phyloP scores from a whole-genome alignment of 2,888 invertebrate species.

The Imbricaverruca yamaguchii region DNA sequence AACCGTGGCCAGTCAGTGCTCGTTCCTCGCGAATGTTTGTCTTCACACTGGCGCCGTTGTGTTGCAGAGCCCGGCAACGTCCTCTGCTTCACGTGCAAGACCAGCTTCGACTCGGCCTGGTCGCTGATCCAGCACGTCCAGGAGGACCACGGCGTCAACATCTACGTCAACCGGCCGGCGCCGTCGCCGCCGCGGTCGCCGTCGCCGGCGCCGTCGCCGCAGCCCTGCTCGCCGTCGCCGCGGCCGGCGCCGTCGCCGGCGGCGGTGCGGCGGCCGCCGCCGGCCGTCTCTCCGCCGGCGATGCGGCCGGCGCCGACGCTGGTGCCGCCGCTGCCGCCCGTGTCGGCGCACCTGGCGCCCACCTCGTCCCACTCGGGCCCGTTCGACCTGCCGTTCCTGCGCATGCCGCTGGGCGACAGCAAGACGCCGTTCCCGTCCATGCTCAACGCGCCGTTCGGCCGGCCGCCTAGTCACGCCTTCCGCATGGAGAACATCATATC shows the following conservation, averaged over 20 bases:
- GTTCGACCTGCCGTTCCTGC: conserved; percentile 42
- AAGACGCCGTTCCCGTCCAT: conserved; percentile 40
- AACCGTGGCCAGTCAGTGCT: too few relatives aligned
- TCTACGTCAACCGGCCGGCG: conserved; percentile 58
- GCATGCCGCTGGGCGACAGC: conserved; percentile 60
- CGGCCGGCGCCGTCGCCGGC: conserved; percentile 21
- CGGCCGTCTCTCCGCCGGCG: conserved; percentile 32
- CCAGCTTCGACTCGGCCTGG: conserved; percentile 90
- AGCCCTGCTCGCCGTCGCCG: conserved; percentile 25
- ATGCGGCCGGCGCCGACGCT: conserved; percentile 42
- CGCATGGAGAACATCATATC: conserved; percentile 76
- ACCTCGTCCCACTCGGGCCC: conserved; percentile 13
- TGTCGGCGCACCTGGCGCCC: conserved; percentile 14
- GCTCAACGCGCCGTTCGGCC: conserved; percentile 39
- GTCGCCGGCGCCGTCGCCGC: conserved; percentile 30
- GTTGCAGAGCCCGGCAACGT: conserved; percentile 87
- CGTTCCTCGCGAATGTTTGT: too few relatives aligned
- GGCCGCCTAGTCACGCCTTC: conserved; percentile 59
- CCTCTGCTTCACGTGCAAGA: conserved; percentile 88
- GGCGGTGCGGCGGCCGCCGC: conserved; percentile 32
- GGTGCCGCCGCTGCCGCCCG: conserved; percentile 7
- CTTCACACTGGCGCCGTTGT: too few relatives aligned
- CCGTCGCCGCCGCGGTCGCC: conserved; percentile 44
- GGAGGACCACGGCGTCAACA: conserved; percentile 84
- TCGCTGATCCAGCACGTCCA: conserved; percentile 89